Conservation (phyloP, 2,888 invertebrate species). For the Flabesymbios commensalis region DNA sequence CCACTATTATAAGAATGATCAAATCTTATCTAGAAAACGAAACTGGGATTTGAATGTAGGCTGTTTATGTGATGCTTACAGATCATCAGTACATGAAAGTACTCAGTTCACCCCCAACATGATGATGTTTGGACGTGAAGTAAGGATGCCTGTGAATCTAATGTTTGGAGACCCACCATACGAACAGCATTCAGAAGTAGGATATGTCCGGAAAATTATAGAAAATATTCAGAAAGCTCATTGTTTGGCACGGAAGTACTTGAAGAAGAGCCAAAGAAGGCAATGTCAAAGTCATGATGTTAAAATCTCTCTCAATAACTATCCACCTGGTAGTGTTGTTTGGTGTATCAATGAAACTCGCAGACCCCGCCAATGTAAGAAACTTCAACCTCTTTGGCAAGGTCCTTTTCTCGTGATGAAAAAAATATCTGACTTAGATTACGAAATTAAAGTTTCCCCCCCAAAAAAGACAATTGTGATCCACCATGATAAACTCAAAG, state of each 20-base stretch:
- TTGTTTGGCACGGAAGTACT: neutral
- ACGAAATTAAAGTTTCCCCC: neutral
- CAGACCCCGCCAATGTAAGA: neutral
- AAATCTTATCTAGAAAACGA: constrained; percentile 16
- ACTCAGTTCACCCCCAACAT: constrained; percentile 28
- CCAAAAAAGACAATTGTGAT: neutral
- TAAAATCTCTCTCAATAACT: neutral
- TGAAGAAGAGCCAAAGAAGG: neutral
- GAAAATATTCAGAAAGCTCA: neutral
- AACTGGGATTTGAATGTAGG: constrained; percentile 35
- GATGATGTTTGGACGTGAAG: constrained; percentile 30
- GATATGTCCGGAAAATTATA: neutral
- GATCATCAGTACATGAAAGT: constrained; percentile 21
- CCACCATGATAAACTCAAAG: neutral
- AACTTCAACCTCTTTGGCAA: neutral
- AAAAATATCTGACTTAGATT: neutral
- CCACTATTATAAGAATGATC: constrained; percentile 28
- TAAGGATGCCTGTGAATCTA: constrained; percentile 28
- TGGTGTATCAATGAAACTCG: neutral
- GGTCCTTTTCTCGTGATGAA: neutral
- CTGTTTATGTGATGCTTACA: constrained; percentile 27
- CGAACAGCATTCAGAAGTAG: neutral
- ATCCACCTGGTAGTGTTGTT: neutral
- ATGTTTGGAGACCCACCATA: constrained; percentile 12
- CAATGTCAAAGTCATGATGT: neutral